A percentile compares a stretch with the other conserved stretches of the same genome.
These are phyloP conservation scores for Xenotilapia leptura DNA, from an alignment of 2,113 vertebrate species.

Conservation along the genomic window DNA sequence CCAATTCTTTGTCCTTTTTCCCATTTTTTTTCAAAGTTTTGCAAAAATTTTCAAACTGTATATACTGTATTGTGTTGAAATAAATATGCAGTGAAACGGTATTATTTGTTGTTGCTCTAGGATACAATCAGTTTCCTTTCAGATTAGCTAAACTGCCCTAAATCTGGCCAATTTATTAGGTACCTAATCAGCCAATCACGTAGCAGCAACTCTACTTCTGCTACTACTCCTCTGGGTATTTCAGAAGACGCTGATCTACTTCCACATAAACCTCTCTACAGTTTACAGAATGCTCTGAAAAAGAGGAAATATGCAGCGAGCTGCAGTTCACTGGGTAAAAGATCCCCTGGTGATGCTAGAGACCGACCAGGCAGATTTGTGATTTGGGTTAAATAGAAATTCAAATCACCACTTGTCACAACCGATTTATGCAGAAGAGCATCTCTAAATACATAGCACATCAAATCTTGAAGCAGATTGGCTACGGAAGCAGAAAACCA, in stretches of 20 bases:
- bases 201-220: not conserved
- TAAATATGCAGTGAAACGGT: conserved; percentile 46
- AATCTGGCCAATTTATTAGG: not conserved
- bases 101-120: not conserved
- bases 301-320: not conserved
- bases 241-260: not conserved
- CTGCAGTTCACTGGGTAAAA: not conserved
- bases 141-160: not conserved
- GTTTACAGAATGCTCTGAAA: not conserved
- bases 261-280: not conserved
- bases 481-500: not conserved
- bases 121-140: not conserved
- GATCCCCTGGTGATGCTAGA: not conserved
- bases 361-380: not conserved
- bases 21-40: not conserved
- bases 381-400: not conserved
- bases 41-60: conserved; percentile 28
- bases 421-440: not conserved
- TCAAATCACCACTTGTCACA: not conserved
- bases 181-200: not conserved
- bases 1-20: not conserved
- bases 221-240: not conserved
- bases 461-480: not conserved
- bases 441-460: not conserved
- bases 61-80: conserved; percentile 54